A percentile compares a stretch with the other conserved stretches of the same genome.
Conservation (phyloP, 1,140 invertebrate genomes). For the Drosophila busckii region DNA sequence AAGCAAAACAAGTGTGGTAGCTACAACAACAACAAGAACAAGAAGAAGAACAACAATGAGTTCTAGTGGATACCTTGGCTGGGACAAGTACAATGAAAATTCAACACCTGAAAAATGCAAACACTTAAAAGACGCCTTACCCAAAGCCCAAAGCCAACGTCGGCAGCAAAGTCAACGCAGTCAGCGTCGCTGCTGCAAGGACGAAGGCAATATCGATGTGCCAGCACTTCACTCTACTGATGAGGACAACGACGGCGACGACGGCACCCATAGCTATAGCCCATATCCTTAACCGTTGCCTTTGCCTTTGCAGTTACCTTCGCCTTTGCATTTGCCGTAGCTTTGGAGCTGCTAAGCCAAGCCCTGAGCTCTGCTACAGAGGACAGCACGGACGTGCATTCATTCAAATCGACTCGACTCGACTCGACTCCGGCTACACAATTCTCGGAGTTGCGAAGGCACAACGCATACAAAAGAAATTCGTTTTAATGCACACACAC, state of each 20-base stretch:
- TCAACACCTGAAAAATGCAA: slow-evolving; percentile 72
- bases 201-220: slow-evolving; percentile 31
- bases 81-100: slow-evolving; percentile 72
- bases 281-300: too few relatives aligned
- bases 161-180: slow-evolving; percentile 21
- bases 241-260: slow-evolving; percentile 25
- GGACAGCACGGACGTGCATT: slow-evolving; percentile 50
- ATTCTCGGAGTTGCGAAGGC: slow-evolving; percentile 16
- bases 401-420: slow-evolving; percentile 60
- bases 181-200: too few relatives aligned
- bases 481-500: slow-evolving; percentile 64
- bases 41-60: slow-evolving; percentile 15
- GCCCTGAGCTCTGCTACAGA: slow-evolving; percentile 10
- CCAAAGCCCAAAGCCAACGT: slow-evolving; percentile 10
- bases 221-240: slow-evolving; percentile 19
- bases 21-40: slow-evolving; percentile 22
- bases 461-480: slow-evolving; percentile 60
- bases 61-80: too few relatives aligned
- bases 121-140: slow-evolving; percentile 61
- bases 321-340: too few relatives aligned
- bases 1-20: slow-evolving; percentile 56
- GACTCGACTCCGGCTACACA: slow-evolving; percentile 1
- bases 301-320: too few relatives aligned
- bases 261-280: not conserved
- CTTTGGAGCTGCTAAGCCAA: slow-evolving; percentile 3